These are phyloP conservation scores for Pyrrhosoma nymphula DNA, from an alignment of 2,888 invertebrate genomes.

Conservation along the genomic window DNA sequence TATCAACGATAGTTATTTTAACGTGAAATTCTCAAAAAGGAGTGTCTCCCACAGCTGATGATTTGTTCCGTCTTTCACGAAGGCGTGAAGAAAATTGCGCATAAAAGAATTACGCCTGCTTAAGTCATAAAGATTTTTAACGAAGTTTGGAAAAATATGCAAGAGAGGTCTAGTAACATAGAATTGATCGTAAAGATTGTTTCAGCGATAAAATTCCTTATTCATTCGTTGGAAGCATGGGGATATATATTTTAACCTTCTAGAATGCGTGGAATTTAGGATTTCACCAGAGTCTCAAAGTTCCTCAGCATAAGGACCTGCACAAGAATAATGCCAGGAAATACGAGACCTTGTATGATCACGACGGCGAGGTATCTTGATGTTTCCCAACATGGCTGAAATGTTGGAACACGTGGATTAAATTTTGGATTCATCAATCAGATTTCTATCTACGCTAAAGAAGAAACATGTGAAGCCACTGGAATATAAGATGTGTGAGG, in stretches of 20 bases:
- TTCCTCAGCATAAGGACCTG: background rate
- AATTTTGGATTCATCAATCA: too few species aligned
- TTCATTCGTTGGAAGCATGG: background rate
- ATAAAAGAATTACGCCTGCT: too few species aligned
- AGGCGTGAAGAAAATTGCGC: too few species aligned
- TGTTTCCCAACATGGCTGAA: too few species aligned
- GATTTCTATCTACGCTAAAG: too few species aligned
- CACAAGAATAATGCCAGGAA: background rate
- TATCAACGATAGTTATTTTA: too few species aligned
- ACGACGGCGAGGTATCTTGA: background rate
- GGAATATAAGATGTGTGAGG: too few species aligned
- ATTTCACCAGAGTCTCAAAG: background rate
- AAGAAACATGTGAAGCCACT: too few species aligned
- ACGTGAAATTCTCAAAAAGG: too few species aligned
- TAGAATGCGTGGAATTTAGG: background rate
- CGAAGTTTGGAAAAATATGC: background rate
- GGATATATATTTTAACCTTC: background rate
- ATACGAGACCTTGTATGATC: background rate
- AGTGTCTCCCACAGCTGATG: too few species aligned
- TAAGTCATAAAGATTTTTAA: background rate
- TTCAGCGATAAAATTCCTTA: background rate
- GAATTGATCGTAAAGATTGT: background rate
- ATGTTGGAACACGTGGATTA: too few species aligned
- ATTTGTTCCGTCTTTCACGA: too few species aligned
- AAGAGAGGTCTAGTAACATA: background rate